Evolutionary conservation across 2,797 vertebrate genomes (phyloP).

Genomic region (Poeciliopsis turneri): DNA sequence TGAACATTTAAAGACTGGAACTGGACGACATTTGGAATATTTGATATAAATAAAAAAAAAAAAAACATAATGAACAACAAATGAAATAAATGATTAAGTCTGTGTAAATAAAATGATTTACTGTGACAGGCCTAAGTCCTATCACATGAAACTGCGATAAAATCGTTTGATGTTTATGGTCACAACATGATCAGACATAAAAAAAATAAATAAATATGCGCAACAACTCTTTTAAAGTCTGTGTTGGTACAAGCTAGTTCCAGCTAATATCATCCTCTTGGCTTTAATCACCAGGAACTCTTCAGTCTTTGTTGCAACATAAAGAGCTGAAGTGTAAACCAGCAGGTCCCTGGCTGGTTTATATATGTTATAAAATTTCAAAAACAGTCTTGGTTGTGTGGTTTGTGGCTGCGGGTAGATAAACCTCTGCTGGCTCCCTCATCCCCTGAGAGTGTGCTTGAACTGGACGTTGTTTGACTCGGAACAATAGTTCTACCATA

Average conservation of each 20-base stretch:
- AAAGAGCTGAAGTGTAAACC: neutral
- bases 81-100: too few species aligned
- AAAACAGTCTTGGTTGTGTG: neutral
- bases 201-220: neutral
- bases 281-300: neutral
- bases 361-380: neutral
- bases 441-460: neutral
- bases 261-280: too few species aligned
- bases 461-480: neutral
- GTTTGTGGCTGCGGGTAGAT: neutral
- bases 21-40: too few species aligned
- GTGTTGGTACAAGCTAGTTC: neutral
- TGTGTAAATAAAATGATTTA: too few species aligned
- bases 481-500: neutral
- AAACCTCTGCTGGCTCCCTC: neutral
- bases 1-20: too few species aligned
- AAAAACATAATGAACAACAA: too few species aligned
- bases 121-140: neutral
- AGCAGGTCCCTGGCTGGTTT: neutral
- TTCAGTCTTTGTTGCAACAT: neutral
- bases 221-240: neutral
- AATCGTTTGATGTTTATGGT: neutral
- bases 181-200: neutral
- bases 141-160: neutral
- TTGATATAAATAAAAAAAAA: too few species aligned